A percentile compares a stretch with the other conserved stretches of the same genome.
These are phyloP conservation scores for Tetragnatha montana DNA, from an alignment of 2,888 invertebrate species.

Conservation along the genomic window DNA sequence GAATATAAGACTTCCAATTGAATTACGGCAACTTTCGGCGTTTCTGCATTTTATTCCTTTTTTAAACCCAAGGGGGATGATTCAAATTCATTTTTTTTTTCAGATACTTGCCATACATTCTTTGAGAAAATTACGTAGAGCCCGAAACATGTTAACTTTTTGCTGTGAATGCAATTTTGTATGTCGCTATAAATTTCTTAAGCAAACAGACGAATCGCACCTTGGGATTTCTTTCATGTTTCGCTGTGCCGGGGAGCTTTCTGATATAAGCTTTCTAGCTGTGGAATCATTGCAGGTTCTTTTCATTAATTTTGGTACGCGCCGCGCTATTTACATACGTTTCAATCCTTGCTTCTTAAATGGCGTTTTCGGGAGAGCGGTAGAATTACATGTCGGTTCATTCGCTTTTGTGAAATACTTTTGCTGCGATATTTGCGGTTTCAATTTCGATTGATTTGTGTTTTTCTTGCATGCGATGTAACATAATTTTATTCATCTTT, in stretches of 20 bases:
- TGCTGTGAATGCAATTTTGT: slow-evolving; percentile 6
- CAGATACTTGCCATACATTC: not conserved
- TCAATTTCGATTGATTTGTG: not conserved
- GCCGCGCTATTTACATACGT: not conserved
- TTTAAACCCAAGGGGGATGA: not conserved
- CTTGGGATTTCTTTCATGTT: slow-evolving; percentile 4
- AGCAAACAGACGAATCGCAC: slow-evolving; percentile 2
- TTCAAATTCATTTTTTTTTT: not conserved
- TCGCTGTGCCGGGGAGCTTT: too few relatives aligned
- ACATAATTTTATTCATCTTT: not conserved
- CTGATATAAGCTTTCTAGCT: too few relatives aligned
- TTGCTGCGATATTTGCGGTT: not conserved
- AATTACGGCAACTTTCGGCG: slow-evolving; percentile 1
- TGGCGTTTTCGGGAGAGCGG: not conserved
- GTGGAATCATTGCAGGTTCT: too few relatives aligned
- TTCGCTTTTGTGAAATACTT: not conserved
- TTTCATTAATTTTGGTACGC: too few relatives aligned
- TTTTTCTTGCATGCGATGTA: not conserved
- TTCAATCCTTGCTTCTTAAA: not conserved
- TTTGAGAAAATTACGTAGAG: not conserved
- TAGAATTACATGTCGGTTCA: not conserved
- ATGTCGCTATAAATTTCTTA: slow-evolving; percentile 11
- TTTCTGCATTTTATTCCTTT: not conserved
- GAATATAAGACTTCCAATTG: slow-evolving; percentile 1
- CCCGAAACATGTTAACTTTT: not conserved